Evolutionary conservation across 1,140 invertebrate species (phyloP), one percentile per base, ranked within the genome.

Genomic region (Drosophila arizonae): DNA sequence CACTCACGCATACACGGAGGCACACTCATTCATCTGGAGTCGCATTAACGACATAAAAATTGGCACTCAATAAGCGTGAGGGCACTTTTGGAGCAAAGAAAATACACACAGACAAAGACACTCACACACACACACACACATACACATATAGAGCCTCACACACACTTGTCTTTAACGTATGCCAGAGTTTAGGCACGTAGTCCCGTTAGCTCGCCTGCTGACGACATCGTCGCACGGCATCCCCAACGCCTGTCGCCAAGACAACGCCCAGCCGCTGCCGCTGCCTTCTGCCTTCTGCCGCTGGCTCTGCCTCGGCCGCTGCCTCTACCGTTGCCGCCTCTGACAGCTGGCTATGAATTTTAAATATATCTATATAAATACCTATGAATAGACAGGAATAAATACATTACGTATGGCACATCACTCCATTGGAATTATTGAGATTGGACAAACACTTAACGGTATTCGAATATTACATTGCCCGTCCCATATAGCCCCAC

Each of bases 11-110:
- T 48, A 43, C 41, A 33, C 13, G 36, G 17, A 30, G 30, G 13
- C 52, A 64, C 43, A 30, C 30, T n/a, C 36, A 36, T 11, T 9
- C 15, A 50, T 11, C 21, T 51, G 41, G 17, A 55, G 46, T 58
- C 69, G 73, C 75, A 80, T 88, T 82, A 84, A 72, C 72, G 76
- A 73, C 77, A 88, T 88, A 77, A 88, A 88, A 87, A 87, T 87
- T 88, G 84, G 84, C 76, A 88, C 84, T 87, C 84, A 87, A 87
- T 87, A 80, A 77, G 84, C 84, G 73, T 61, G 76, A 88, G 82
- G 84, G 84, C 70, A 88, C 84, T 87, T 82, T 84, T 71, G 84
- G 67, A 69, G 43, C 57, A 24, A 61, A 55, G 54, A 54, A 41
- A 56, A 54, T 56, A 39, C 52, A 56, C 60, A 43, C 36, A 72